Base-by-base conservation (phyloP, 2,888 invertebrate genomes). In the Hipparchia semele region DNA sequence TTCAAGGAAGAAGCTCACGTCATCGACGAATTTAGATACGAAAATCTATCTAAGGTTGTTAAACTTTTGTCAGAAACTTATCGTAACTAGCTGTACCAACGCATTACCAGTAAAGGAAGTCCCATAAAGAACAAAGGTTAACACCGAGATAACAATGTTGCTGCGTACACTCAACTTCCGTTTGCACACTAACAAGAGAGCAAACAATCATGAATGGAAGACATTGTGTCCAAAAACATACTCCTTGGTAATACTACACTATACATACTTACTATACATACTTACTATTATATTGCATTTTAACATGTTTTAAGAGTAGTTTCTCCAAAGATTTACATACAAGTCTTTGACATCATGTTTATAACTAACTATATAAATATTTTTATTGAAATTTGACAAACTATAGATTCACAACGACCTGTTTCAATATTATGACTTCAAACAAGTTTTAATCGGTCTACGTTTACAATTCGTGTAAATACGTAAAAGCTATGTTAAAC, bases 91-190 rank as follows among this genome's bases (percentile, higher is more conserved):
- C 53, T 69, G 23, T 45, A 61, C 53, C 61, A 69, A 69, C 49
- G 59, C 68, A 64, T 71, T 61, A 60, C 68, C 70, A 72, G 69
- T 64, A 79, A 77, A 79, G 81, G 78, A 81, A 81, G 79, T 79
- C 73, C 74, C 73, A 75, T 70, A 79, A 79, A 71, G 80, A 80
- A 81, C 81, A 81, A 81, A 79, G 78, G 76, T 74, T 78, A 78
- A 71, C 68, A 59, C 69, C 75, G 79, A 82, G 82, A 81, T 80
- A 79, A 78, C 78, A 74, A 73, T 77, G 80, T 80, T 77, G 61
- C 72, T 73, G 76, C 77, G 78, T 79, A 68, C 56, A 72, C 79
- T 78, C 78, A 81, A 82, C 82, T 82, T 82, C 78, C 72, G 71
- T 67, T 69, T 78, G 70, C 74, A 70, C 65, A 75, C 73, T 73